These are phyloP conservation scores for Tupaia chinensis DNA, from an alignment of 2,113 vertebrate genomes.

Conservation along the genomic window DNA sequence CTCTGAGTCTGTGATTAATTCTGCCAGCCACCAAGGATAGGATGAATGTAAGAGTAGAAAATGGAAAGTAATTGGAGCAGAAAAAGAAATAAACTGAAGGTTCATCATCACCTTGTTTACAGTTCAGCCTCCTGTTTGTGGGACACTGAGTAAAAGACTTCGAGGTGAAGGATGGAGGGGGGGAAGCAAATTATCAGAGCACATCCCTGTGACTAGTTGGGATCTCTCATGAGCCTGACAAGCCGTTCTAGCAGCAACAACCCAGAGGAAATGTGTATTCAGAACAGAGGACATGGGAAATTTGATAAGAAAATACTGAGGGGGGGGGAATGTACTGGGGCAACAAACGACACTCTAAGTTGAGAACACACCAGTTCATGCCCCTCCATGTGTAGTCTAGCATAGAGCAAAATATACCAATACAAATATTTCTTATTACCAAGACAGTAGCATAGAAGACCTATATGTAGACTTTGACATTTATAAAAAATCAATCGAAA, in stretches of 20 bases:
- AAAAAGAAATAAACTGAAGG: background rate
- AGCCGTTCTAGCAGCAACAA: background rate
- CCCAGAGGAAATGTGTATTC: background rate
- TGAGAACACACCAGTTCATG: background rate
- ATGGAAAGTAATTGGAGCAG: conserved; percentile 2
- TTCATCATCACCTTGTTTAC: background rate
- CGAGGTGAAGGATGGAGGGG: background rate
- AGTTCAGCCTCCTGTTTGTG: background rate
- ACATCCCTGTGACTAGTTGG: background rate
- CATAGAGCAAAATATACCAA: background rate
- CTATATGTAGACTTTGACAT: background rate
- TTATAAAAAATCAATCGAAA: conserved; percentile 2
- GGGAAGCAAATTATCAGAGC: background rate
- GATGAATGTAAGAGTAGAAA: background rate
- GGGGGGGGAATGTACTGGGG: background rate
- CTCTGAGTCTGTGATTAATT: conserved; percentile 36
- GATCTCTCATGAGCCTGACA: background rate
- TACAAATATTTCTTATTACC: background rate
- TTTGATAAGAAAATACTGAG: background rate
- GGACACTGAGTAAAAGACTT: background rate
- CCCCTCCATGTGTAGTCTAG: background rate
- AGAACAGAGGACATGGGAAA: background rate
- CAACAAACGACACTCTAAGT: background rate
- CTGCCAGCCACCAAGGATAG: background rate
- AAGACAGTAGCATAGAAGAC: background rate